Evolutionary conservation across 2,888 invertebrate species (phyloP).

Genomic region (Torymus auratus): DNA sequence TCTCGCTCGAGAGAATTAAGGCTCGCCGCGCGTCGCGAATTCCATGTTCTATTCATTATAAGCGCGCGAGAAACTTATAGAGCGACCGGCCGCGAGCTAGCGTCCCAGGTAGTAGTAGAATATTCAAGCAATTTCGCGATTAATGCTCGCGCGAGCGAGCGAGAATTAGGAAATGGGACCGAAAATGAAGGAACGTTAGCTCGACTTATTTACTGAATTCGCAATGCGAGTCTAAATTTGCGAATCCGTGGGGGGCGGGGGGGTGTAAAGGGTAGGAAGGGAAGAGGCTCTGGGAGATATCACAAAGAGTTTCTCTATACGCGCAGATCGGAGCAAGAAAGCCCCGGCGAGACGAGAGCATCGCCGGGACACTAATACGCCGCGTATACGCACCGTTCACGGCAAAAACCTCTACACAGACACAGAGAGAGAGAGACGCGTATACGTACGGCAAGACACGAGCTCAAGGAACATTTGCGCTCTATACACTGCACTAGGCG

Average conservation of each 20-base stretch:
- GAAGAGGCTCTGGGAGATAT: too few relatives aligned
- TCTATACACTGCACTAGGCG: conserved; percentile 68
- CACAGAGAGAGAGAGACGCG: too few relatives aligned
- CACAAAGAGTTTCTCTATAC: too few relatives aligned
- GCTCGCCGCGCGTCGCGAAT: conserved; percentile 31
- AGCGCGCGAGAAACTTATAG: conserved; percentile 47
- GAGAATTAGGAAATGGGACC: conserved; percentile 48
- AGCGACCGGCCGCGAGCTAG: neutral
- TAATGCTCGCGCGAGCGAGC: conserved; percentile 50
- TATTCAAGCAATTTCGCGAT: conserved; percentile 51
- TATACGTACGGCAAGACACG: conserved; percentile 59
- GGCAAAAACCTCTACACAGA: neutral
- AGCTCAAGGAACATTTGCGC: conserved; percentile 70
- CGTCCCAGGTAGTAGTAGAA: conserved; percentile 32
- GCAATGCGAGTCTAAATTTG: conserved; percentile 46
- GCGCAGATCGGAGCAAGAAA: too few relatives aligned
- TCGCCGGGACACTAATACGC: neutral
- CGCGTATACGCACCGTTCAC: neutral
- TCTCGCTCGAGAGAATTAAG: conserved; percentile 30
- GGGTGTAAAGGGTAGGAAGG: too few relatives aligned
- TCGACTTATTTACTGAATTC: conserved; percentile 52
- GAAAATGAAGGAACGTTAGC: conserved; percentile 46
- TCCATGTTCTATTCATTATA: conserved; percentile 54
- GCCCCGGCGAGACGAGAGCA: too few relatives aligned
- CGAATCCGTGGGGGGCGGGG: neutral